Evolutionary conservation across 2,888 invertebrate genomes (phyloP), one percentile per base, ranked within the genome.

Genomic region (Luperina testacea): DNA sequence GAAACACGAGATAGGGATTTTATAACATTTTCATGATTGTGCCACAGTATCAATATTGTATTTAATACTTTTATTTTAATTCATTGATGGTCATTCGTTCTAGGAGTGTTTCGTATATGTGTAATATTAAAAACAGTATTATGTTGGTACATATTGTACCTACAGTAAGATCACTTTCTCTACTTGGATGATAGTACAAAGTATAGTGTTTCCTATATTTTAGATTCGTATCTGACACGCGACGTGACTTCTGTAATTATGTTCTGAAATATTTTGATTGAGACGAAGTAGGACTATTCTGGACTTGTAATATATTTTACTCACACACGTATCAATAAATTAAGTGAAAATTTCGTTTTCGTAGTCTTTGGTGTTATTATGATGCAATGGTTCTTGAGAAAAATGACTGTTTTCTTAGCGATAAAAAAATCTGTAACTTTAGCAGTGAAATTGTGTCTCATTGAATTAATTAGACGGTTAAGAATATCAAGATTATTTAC

Each of bases 161-260:
- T 32, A 32, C n/a, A 68, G 72, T 70, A 24, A 79, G 77, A 80
- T 85, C 64, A 86, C 88, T 88, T 88, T 89, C 88, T 75, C 85
- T 61, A 57, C 76, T 77, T 65, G 78, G 85, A 85, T 72, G 74
- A 80, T 81, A 83, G 53, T 24, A 61, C 53, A 64, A 53, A 72
- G 72, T 75, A 64, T 20, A 72, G 72, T 45, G 61, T 78, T 88
- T 80, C 88, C 82, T 86, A 86, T 82, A 78, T 72, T 77, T 84
- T 75, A 72, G 78, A 82, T 84, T 69, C 0, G 48, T 82, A 79
- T 84, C 71, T n/a, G 75, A 80, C 85, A 85, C 80, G 87, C 87
- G 77, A 85, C 48, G 74, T 61, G 59, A 67, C 77, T 83, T 83
- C 76, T 71, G 83, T 83, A 78, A 83, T 63, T 75, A 53, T 42